Percentiles rank a stretch among this genome's conserved stretches.
These are phyloP conservation scores for human DNA, from an alignment of 2,113 vertebrate species.

Conservation along the genomic window GRCh38 chr2:142442501-142443000, in stretches of 20 bases:
- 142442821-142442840: neutral
- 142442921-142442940: neutral
- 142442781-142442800: neutral
- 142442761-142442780: neutral
- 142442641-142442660: neutral
- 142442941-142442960: neutral
- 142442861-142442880: neutral
- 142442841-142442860: neutral
- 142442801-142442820: neutral
- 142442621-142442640: neutral
- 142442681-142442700: neutral
- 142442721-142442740: neutral
- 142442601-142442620: neutral
- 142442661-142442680: neutral
- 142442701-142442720: neutral
- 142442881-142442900: neutral
- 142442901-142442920: neutral
- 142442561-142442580: neutral
- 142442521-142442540: neutral
- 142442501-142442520: conserved; percentile 2
- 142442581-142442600: neutral
- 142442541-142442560: neutral
- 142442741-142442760: neutral
- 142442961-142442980: neutral
- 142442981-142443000: neutral